Evolutionary conservation across 2,113 vertebrate genomes (phyloP), one percentile per base, ranked within the genome.

Genomic region (Aspiorhynchus laticeps): DNA sequence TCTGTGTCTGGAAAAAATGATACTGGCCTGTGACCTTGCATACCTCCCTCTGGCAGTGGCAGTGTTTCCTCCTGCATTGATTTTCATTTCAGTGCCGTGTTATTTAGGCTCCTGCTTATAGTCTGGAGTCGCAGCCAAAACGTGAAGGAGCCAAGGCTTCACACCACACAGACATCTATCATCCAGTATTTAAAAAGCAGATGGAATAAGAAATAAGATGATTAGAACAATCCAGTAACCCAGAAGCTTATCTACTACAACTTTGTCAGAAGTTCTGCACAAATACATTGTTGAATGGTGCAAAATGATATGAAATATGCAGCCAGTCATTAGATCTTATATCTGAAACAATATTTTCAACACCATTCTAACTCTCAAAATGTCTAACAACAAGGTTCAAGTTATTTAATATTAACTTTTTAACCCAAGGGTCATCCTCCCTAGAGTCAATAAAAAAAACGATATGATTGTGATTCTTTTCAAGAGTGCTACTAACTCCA

Each of bases 41-140:
- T 90, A 77, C 91, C 89, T 89, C 91, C 91, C 89, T 91, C 91
- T 93, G 93, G 91, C 91, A 93, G 89, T 31, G 61, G 59, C 90
- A 91, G 88, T 93, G 92, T 91, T 88, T 92, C 91, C 92, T 93
- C 91, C 93, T 91, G 90, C 90, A 94, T 95, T 93, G 93, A 94
- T 94, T 94, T 94, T 93, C 90, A 92, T 93, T 93, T 90, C 92
- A 91, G 91, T 88, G 88, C 89, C 80, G 81, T 79, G 87, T 92
- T 93, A 93, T 94, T 92, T 93, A 90, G 90, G 90, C 93, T 92
- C 85, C 87, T 71, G 43, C 41, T 71, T 71, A 71, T 71, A 67
- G 80, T 48, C 80, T 83, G 63, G 9, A 83, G 17, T 51, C 65
- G 10, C 19, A n/a, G 63, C 43, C 63, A 83, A 83, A 83, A 71